phyloP scores from a whole-genome alignment of 2,888 invertebrate species.

The Himalopsyche tibetana region DNA sequence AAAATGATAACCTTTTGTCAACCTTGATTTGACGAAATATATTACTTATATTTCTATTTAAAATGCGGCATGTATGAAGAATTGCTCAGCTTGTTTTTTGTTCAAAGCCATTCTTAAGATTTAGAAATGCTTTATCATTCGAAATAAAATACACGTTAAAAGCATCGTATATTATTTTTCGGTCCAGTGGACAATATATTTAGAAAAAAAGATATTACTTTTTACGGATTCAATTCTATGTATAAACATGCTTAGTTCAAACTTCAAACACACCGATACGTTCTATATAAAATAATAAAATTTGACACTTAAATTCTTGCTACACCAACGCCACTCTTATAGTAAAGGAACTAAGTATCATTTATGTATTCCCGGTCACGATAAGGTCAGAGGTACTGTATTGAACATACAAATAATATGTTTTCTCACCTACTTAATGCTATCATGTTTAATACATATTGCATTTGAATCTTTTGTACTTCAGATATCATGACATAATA shows the following conservation, averaged over 20 bases:
- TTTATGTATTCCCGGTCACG: too few relatives aligned
- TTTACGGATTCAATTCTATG: not conserved
- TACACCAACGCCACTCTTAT: not conserved
- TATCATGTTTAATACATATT: too few relatives aligned
- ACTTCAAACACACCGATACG: not conserved
- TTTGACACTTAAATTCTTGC: too few relatives aligned
- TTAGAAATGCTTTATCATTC: not conserved
- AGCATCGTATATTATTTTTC: not conserved
- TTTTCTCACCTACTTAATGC: too few relatives aligned
- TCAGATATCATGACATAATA: too few relatives aligned
- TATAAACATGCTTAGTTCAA: not conserved
- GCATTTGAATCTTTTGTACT: too few relatives aligned
- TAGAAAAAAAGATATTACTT: conserved; percentile 3
- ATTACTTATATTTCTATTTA: not conserved
- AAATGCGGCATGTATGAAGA: not conserved
- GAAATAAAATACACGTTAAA: not conserved
- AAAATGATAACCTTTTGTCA: not conserved
- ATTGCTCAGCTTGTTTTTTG: not conserved
- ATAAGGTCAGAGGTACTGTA: too few relatives aligned
- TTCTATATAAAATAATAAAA: not conserved
- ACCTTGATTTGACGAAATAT: not conserved
- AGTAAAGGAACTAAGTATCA: not conserved
- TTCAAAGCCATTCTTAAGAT: conserved; percentile 2
- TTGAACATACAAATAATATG: too few relatives aligned
- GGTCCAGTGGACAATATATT: not conserved